Conservation (phyloP, 1,140 invertebrate species). For the Micrasema longulum region DNA sequence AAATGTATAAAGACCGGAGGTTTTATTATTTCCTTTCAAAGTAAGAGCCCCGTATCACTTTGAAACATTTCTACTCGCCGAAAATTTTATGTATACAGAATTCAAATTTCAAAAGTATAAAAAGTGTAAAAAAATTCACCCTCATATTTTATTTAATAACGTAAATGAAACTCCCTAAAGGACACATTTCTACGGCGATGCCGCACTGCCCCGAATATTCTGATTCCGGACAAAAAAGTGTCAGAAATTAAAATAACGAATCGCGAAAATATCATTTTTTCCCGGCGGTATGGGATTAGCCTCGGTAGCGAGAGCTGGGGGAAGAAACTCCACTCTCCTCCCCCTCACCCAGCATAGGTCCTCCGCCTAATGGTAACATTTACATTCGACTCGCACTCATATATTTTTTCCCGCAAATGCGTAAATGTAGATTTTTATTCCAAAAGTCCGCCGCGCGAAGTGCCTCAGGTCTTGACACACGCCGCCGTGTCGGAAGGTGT, state of each 20-base stretch:
- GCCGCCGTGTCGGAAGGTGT: neutral
- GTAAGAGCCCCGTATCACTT: slow-evolving; percentile 51
- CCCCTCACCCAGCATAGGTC: slow-evolving; percentile 6
- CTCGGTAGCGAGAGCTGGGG: slow-evolving; percentile 21
- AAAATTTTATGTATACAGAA: slow-evolving; percentile 42
- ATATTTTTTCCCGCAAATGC: slow-evolving; percentile 51
- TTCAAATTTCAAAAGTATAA: slow-evolving; percentile 47
- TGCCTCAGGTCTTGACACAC: slow-evolving; percentile 15
- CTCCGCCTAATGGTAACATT: slow-evolving; percentile 52
- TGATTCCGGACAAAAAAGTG: slow-evolving; percentile 52
- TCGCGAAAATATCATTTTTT: slow-evolving; percentile 53
- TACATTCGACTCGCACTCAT: slow-evolving; percentile 49
- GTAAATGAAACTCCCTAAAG: slow-evolving; percentile 54
- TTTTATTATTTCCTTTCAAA: slow-evolving; percentile 52
- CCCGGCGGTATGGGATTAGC: slow-evolving; percentile 49
- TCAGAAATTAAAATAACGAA: slow-evolving; percentile 56
- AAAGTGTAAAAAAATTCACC: slow-evolving; percentile 51
- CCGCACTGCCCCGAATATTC: slow-evolving; percentile 42
- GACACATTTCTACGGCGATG: slow-evolving; percentile 45
- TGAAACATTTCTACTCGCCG: slow-evolving; percentile 46
- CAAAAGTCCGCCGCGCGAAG: slow-evolving; percentile 17
- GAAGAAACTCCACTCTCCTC: neutral
- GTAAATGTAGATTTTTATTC: slow-evolving; percentile 47
- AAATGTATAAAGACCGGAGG: slow-evolving; percentile 45
- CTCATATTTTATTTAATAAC: slow-evolving; percentile 56